phyloP scores from a whole-genome alignment of 2,797 vertebrate genomes.

The Mormyrus hasselquistii region DNA sequence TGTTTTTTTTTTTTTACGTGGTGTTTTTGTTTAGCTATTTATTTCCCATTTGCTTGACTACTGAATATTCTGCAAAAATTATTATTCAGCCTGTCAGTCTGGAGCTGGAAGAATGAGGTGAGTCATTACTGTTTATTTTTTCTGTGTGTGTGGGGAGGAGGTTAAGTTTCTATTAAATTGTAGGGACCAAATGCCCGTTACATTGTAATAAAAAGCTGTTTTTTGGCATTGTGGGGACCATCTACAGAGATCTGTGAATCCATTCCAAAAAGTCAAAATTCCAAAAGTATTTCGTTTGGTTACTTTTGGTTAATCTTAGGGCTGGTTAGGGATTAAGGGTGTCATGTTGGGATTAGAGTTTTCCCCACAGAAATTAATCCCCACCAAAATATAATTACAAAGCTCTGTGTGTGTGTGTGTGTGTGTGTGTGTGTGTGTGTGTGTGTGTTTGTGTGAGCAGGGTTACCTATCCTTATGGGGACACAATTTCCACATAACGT shows the following conservation, averaged over 20 bases:
- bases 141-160: neutral
- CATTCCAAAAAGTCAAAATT: neutral
- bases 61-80: neutral
- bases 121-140: neutral
- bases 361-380: neutral
- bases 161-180: neutral
- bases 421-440: neutral
- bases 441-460: neutral
- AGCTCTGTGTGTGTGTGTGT: no score
- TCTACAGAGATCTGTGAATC: neutral
- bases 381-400: no score
- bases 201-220: neutral
- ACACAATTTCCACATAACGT: no score
- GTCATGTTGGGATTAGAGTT: neutral
- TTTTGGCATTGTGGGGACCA: neutral
- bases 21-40: neutral
- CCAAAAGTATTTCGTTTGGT: neutral
- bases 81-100: neutral
- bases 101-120: neutral
- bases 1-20: neutral
- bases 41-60: neutral
- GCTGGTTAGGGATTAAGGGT: neutral
- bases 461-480: no score
- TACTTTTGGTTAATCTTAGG: neutral
- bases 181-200: neutral